Conservation (phyloP, 2,797 vertebrate species). For the Basileuterus tristriatus region DNA sequence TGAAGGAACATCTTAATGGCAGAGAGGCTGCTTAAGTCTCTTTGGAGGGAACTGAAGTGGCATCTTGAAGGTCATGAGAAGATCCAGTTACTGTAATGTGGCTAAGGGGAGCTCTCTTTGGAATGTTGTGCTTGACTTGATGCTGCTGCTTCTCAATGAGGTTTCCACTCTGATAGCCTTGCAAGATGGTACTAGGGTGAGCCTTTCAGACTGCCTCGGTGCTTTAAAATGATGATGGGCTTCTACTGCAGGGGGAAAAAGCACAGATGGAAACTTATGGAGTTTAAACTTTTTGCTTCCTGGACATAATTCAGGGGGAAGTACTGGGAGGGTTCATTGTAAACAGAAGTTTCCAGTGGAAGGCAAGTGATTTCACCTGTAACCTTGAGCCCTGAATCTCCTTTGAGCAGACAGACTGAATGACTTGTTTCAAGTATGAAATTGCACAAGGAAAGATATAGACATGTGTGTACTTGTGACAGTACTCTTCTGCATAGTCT, state of each 20-base stretch:
- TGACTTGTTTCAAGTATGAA: not conserved
- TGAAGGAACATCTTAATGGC: conserved; percentile 63
- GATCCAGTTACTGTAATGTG: not conserved
- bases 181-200: not conserved
- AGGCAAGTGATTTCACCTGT: not conserved
- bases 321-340: not conserved
- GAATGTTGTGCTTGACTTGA: not conserved
- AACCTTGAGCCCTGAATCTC: not conserved
- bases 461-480: not conserved
- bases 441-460: not conserved
- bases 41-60: conserved; percentile 4
- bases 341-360: not conserved
- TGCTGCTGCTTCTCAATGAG: not conserved
- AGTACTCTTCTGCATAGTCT: not conserved
- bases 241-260: not conserved
- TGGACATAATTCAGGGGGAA: not conserved
- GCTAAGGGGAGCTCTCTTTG: not conserved
- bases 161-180: not conserved
- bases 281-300: not conserved
- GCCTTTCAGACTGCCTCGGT: not conserved
- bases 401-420: not conserved
- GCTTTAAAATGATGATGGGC: not conserved
- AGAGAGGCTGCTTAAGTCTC: conserved; percentile 39
- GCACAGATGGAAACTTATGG: not conserved
- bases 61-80: conserved; percentile 40